Evolutionary conservation across 2,888 invertebrate species (phyloP).

Genomic region (Oeneis ivallda): DNA sequence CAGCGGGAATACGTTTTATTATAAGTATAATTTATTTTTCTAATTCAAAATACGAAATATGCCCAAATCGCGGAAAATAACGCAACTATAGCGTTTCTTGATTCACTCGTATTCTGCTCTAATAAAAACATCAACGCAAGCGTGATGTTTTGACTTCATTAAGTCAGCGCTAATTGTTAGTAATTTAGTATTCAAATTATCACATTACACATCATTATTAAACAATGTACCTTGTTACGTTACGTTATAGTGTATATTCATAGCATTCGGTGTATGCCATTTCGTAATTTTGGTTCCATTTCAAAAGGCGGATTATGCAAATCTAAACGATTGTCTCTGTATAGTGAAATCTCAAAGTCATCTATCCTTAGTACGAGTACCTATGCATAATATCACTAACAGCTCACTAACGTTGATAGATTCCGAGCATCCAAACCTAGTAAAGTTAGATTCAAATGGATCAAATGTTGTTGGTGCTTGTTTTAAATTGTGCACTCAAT

Average conservation of each 20-base stretch:
- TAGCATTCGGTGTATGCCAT: slow-evolving; percentile 12
- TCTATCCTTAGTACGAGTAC: too few relatives aligned
- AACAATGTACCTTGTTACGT: slow-evolving; percentile 22
- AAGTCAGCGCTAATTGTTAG: slow-evolving; percentile 31
- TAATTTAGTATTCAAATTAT: slow-evolving; percentile 30
- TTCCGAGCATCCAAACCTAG: too few relatives aligned
- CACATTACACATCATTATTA: slow-evolving; percentile 18
- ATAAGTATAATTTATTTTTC: neutral
- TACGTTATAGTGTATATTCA: slow-evolving; percentile 26
- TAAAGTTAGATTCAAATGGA: too few relatives aligned
- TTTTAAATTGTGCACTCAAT: too few relatives aligned
- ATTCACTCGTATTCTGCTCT: slow-evolving; percentile 16
- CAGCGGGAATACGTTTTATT: too few relatives aligned
- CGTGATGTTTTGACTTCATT: slow-evolving; percentile 26
- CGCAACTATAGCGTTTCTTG: neutral
- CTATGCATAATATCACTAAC: too few relatives aligned
- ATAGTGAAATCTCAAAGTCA: slow-evolving; percentile 37
- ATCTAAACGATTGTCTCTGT: slow-evolving; percentile 32
- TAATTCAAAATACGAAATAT: slow-evolving; percentile 2
- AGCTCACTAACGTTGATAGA: too few relatives aligned
- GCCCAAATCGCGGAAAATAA: neutral
- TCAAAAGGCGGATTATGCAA: slow-evolving; percentile 36
- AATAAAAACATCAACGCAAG: slow-evolving; percentile 19
- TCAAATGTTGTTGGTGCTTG: too few relatives aligned
- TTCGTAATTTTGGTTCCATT: slow-evolving; percentile 29